These are phyloP conservation scores for Leucoptera coffeella DNA, from an alignment of 2,888 invertebrate genomes.

Conservation along the genomic window DNA sequence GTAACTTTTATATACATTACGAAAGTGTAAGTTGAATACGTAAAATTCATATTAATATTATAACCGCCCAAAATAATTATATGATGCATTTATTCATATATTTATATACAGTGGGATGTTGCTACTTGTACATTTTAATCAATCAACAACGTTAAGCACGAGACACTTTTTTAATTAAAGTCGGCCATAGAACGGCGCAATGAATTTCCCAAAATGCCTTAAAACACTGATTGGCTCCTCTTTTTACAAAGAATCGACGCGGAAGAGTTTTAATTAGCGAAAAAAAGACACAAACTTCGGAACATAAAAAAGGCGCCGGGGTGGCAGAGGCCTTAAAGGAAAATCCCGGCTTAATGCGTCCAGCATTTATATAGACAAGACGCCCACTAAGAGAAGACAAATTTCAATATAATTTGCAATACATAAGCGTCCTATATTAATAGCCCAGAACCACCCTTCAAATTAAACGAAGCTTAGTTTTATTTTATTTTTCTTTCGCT, in stretches of 20 bases:
- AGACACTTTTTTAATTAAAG: slow-evolving; percentile 16
- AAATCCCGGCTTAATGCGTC: slow-evolving; percentile 49
- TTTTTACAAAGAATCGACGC: slow-evolving; percentile 51
- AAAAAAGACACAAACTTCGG: slow-evolving; percentile 45
- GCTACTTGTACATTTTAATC: too few species aligned
- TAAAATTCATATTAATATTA: too few species aligned
- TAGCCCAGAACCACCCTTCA: slow-evolving; percentile 56
- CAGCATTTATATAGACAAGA: slow-evolving; percentile 54
- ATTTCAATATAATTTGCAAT: slow-evolving; percentile 57
- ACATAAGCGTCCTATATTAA: slow-evolving; percentile 57
- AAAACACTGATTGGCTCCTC: too few species aligned
- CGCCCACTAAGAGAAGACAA: slow-evolving; percentile 53
- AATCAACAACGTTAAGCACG: too few species aligned
- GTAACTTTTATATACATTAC: too few species aligned
- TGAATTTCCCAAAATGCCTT: too few species aligned
- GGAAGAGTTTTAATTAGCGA: slow-evolving; percentile 55
- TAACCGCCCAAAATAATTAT: too few species aligned
- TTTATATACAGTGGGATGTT: too few species aligned
- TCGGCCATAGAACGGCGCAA: slow-evolving; percentile 25
- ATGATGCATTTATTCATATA: too few species aligned
- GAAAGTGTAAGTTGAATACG: too few species aligned
- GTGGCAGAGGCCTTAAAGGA: slow-evolving; percentile 50
- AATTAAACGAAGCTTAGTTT: slow-evolving; percentile 56
- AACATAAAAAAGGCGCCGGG: slow-evolving; percentile 47
- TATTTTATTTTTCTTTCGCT: slow-evolving; percentile 44